Evolutionary conservation across 2,797 vertebrate genomes (phyloP).

Genomic region (Enoplosus armatus): DNA sequence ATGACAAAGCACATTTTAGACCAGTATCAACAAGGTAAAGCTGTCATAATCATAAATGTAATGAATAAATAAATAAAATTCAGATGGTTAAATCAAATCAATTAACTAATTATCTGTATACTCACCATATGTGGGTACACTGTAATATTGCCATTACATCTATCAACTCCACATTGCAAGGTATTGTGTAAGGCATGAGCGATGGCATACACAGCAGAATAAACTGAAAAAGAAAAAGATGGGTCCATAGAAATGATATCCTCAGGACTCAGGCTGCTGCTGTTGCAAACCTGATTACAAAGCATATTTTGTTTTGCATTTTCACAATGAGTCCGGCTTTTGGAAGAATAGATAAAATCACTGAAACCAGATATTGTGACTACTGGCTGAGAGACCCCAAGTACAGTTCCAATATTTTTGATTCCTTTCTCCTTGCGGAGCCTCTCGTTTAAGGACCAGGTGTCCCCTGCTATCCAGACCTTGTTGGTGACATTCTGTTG

Average conservation of each 20-base stretch:
- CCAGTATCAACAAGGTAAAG: not conserved
- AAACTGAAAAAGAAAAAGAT: slow-evolving; percentile 81
- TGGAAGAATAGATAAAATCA: slow-evolving; percentile 71
- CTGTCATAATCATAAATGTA: not conserved
- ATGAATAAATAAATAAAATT: too few relatives aligned
- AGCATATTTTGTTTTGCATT: not conserved
- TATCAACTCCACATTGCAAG: slow-evolving; percentile 79
- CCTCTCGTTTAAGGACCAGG: slow-evolving; percentile 80
- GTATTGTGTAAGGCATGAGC: slow-evolving; percentile 86
- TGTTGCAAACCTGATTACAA: slow-evolving; percentile 83
- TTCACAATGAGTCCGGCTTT: not conserved
- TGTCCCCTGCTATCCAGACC: slow-evolving; percentile 89
- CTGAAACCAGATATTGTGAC: slow-evolving; percentile 74
- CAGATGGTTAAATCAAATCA: not conserved
- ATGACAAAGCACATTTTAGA: not conserved
- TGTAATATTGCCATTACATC: slow-evolving; percentile 70
- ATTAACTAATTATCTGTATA: not conserved
- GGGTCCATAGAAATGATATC: slow-evolving; percentile 43
- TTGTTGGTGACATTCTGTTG: slow-evolving; percentile 80
- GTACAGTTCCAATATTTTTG: slow-evolving; percentile 79
- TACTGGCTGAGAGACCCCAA: slow-evolving; percentile 83
- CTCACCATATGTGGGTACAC: slow-evolving; percentile 88
- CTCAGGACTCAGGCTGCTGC: slow-evolving; percentile 34
- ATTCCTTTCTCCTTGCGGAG: slow-evolving; percentile 76
- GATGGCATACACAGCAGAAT: slow-evolving; percentile 84